A percentile compares a stretch with the other conserved stretches of the same genome.
Evolutionary conservation across 1,140 invertebrate species (phyloP).

Genomic region (Heliconius melpomene): DNA sequence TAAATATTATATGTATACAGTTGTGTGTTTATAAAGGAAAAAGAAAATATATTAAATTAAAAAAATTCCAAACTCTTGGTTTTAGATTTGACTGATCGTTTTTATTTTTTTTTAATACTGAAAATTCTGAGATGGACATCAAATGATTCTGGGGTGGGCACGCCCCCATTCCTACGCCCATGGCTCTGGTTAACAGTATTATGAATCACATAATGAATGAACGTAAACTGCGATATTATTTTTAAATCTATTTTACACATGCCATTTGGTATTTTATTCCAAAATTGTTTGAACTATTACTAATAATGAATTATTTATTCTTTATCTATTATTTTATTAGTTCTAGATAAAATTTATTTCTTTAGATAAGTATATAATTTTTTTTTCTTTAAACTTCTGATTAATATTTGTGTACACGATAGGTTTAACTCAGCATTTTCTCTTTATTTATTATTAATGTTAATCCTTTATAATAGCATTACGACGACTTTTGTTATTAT

Average conservation of each 20-base stretch:
- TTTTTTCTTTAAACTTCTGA: not conserved
- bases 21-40: no score
- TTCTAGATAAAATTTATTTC: slow-evolving; percentile 26
- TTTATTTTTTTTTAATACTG: no score
- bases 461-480: slow-evolving; percentile 6
- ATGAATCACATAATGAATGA: slow-evolving; percentile 43
- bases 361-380: slow-evolving; percentile 14
- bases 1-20: no score
- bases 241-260: slow-evolving; percentile 41
- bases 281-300: slow-evolving; percentile 47
- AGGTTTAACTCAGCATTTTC: slow-evolving; percentile 37
- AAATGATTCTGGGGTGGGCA: no score
- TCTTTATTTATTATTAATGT: slow-evolving; percentile 36
- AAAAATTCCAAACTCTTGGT: no score
- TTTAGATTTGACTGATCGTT: slow-evolving; percentile 16
- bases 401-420: slow-evolving; percentile 17
- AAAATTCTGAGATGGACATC: no score
- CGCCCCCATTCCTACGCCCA: no score
- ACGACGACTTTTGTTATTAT: not conserved
- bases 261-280: slow-evolving; percentile 56
- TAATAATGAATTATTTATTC: not conserved
- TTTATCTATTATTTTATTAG: slow-evolving; percentile 25
- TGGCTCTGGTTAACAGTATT: slow-evolving; percentile 63
- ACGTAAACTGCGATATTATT: slow-evolving; percentile 44
- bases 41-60: no score